Percentiles rank a stretch among this genome's conserved stretches.
These are phyloP conservation scores for Zoanthus sansibaricus DNA, from an alignment of 92 coral and sea anemone species.

Conservation along the genomic window DNA sequence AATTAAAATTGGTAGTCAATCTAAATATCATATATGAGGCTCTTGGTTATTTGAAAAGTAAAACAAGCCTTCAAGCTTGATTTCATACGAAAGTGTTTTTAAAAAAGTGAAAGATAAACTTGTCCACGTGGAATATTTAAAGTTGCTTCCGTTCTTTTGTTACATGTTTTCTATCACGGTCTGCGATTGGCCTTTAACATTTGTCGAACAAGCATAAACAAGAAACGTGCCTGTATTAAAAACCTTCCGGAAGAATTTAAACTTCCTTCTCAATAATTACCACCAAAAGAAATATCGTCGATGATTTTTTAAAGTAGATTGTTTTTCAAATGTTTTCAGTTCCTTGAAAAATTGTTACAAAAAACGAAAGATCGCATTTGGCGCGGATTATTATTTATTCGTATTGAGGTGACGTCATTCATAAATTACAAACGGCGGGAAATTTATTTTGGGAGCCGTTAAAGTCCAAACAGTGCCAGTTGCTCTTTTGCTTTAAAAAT, in stretches of 20 bases:
- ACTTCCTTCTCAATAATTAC: background rate
- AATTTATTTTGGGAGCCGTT: slow-evolving; percentile 74
- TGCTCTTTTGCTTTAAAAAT: slow-evolving; percentile 84
- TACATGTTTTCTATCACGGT: background rate
- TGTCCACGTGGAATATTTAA: background rate
- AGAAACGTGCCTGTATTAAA: background rate
- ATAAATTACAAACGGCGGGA: slow-evolving; percentile 84
- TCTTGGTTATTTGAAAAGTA: too few relatives aligned
- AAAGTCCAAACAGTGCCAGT: slow-evolving; percentile 22
- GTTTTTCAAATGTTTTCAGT: background rate
- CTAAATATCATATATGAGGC: too few relatives aligned
- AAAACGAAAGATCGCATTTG: slow-evolving; percentile 23
- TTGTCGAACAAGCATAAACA: background rate
- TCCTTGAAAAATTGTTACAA: background rate
- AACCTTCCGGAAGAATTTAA: background rate
- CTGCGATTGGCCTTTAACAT: background rate
- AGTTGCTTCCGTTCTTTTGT: background rate
- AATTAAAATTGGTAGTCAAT: too few relatives aligned
- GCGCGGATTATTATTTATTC: slow-evolving; percentile 56
- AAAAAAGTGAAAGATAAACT: background rate
- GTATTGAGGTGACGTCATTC: slow-evolving; percentile 36
- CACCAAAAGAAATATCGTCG: background rate
- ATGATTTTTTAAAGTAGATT: background rate
- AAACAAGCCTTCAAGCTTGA: too few relatives aligned
- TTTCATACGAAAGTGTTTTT: background rate